Evolutionary conservation across 2,888 invertebrate species (phyloP).

Genomic region (Zonitis immaculata): DNA sequence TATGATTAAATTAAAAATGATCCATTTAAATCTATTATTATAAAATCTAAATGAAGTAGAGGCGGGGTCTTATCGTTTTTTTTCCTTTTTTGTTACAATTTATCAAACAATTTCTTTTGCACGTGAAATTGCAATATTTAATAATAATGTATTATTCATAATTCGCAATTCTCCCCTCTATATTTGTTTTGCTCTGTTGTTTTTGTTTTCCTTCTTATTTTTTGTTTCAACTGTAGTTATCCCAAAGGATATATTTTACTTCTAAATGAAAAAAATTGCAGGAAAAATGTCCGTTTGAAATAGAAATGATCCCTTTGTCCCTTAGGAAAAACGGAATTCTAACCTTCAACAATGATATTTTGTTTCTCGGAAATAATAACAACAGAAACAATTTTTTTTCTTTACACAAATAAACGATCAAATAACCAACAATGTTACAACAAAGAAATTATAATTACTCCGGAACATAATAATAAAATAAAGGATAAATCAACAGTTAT

Average conservation of each 20-base stretch:
- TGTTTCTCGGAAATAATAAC: not conserved
- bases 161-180: conserved; percentile 2
- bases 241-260: conserved; percentile 30
- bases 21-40: not conserved
- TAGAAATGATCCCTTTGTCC: conserved; percentile 26
- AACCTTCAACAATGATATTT: conserved; percentile 29
- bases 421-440: too few relatives aligned
- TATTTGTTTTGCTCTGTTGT: not conserved
- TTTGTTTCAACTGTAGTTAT: conserved; percentile 7
- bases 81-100: too few relatives aligned
- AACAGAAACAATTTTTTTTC: too few relatives aligned
- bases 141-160: conserved; percentile 23
- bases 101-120: conserved; percentile 8
- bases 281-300: conserved; percentile 31
- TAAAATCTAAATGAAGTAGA: too few relatives aligned
- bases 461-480: too few relatives aligned
- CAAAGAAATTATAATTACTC: too few relatives aligned
- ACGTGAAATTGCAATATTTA: conserved; percentile 8
- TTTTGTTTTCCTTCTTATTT: not conserved
- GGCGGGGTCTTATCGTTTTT: too few relatives aligned
- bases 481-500: too few relatives aligned
- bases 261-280: too few relatives aligned
- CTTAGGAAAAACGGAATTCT: conserved; percentile 31
- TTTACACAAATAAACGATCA: too few relatives aligned
- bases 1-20: conserved; percentile 16